Percentiles rank a stretch among this genome's conserved stretches.
Conservation (phyloP, 2,888 invertebrate species). For the Chelonus formosanus region DNA sequence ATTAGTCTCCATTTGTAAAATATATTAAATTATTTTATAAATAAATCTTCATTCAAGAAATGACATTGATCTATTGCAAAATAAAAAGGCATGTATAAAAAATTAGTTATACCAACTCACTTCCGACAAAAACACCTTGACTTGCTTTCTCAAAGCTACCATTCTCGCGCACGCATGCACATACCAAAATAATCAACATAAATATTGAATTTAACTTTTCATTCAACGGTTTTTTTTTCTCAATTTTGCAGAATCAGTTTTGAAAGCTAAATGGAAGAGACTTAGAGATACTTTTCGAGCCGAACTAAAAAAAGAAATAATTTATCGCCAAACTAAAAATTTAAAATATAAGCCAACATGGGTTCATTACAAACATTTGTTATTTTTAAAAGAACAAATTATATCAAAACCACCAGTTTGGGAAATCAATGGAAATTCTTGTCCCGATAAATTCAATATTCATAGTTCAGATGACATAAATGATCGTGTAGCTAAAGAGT, state of each 20-base stretch:
- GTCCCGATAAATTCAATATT: conserved; percentile 28
- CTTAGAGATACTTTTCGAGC: conserved; percentile 62
- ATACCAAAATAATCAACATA: not conserved
- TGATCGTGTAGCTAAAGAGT: not conserved
- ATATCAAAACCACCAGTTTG: conserved; percentile 58
- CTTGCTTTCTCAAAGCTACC: conserved; percentile 9
- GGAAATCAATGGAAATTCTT: conserved; percentile 47
- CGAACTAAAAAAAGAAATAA: conserved; percentile 60
- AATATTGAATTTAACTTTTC: not conserved
- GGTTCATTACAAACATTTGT: conserved; percentile 62
- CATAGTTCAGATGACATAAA: not conserved
- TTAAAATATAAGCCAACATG: conserved; percentile 58
- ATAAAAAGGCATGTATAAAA: no score
- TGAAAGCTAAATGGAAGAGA: conserved; percentile 62
- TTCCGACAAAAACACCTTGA: not conserved
- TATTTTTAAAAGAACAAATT: conserved; percentile 64
- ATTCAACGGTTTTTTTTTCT: conserved; percentile 5
- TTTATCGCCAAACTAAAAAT: conserved; percentile 55
- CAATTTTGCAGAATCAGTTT: conserved; percentile 50
- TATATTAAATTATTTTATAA: no score
- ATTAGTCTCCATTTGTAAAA: no score
- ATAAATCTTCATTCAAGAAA: no score
- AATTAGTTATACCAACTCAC: no score
- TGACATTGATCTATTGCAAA: no score
- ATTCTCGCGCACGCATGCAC: conserved; percentile 38